Evolutionary conservation across 2,797 vertebrate species (phyloP).

Genomic region (Gadopsis marmoratus): DNA sequence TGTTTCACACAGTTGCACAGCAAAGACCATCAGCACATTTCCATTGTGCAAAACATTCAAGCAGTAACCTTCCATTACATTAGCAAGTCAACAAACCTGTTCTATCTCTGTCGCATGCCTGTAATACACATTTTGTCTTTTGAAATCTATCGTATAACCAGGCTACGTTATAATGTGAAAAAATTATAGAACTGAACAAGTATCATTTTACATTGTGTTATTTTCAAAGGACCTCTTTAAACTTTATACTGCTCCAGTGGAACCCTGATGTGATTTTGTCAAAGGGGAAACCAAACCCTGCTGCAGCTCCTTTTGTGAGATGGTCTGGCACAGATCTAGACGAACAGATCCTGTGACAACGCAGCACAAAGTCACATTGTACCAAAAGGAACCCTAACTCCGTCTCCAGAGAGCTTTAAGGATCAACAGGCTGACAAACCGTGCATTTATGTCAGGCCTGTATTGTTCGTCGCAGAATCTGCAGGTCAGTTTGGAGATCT

Average conservation of each 20-base stretch:
- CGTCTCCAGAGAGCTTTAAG: slow-evolving; percentile 14
- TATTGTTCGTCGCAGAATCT: slow-evolving; percentile 14
- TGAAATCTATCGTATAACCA: background rate
- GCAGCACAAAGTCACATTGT: slow-evolving; percentile 57
- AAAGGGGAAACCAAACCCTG: slow-evolving; percentile 34
- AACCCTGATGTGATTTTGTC: slow-evolving; percentile 62
- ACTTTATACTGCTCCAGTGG: slow-evolving; percentile 24
- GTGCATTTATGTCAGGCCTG: slow-evolving; percentile 14
- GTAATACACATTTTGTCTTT: background rate
- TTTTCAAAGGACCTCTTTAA: background rate
- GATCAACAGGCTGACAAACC: slow-evolving; percentile 38
- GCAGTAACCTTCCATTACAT: no score
- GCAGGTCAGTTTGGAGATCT: slow-evolving; percentile 25
- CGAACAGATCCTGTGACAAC: slow-evolving; percentile 58
- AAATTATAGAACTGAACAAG: background rate
- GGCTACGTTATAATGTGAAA: background rate
- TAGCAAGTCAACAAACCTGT: background rate
- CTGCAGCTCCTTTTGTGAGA: slow-evolving; percentile 41
- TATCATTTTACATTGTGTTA: background rate
- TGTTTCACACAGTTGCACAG: no score
- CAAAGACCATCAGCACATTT: no score
- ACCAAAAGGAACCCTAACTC: slow-evolving; percentile 36
- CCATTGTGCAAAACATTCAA: no score
- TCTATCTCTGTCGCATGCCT: background rate
- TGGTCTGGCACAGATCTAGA: slow-evolving; percentile 43